Evolutionary conservation across 2,888 invertebrate species (phyloP).

Genomic region (Steromphala cineraria): DNA sequence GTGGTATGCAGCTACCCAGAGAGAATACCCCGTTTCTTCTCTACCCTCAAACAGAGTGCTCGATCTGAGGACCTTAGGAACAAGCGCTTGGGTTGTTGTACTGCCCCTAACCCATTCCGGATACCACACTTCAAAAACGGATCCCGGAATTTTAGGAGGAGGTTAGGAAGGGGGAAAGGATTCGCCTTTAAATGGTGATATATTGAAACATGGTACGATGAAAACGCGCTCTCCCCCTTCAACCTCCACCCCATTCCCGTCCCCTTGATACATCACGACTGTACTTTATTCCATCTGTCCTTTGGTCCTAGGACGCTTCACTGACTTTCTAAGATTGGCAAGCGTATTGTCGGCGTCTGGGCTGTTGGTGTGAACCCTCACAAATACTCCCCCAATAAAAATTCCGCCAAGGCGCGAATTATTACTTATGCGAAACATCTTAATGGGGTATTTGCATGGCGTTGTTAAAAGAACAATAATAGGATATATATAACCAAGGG

Average conservation of each 20-base stretch:
- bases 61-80: neutral
- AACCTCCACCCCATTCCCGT: no score
- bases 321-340: neutral
- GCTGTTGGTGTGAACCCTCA: neutral
- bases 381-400: neutral
- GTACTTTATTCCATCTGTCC: neutral
- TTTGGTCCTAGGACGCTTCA: neutral
- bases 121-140: no score
- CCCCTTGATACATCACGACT: no score
- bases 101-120: no score
- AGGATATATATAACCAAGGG: neutral
- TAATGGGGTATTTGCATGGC: neutral
- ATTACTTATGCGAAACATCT: conserved; percentile 5
- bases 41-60: no score
- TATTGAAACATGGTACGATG: no score
- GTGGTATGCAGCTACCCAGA: no score
- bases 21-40: no score
- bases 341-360: neutral
- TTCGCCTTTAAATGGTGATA: no score
- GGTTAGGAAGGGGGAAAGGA: no score
- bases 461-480: neutral
- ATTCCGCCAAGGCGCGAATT: neutral
- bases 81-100: neutral
- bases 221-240: no score
- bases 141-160: no score